Evolutionary conservation across 2,797 vertebrate genomes (phyloP), one percentile per base, ranked within the genome.

Genomic region (Microctenopoma stevenorrisi): DNA sequence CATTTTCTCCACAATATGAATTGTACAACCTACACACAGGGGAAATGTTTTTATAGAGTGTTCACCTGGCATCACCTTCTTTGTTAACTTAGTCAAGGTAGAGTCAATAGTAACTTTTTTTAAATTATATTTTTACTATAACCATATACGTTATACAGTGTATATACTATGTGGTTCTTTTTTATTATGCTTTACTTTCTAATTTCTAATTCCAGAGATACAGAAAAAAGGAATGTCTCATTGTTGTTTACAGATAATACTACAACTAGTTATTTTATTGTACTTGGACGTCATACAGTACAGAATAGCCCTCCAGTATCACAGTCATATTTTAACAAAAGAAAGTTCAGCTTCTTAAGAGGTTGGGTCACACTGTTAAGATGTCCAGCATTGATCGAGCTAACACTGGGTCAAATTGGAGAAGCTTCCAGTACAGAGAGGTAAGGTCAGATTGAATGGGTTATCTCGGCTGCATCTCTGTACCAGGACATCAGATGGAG

Each of bases 381-480:
- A 68, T 46, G 59, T 66, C n/a, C 26, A 42, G 33, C 79, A 82
- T 73, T 68, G 79, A 85, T 75, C 1, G 37, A 5, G n/a, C 52
- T 64, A 50, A 62, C 51, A 66, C 43, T 50, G 61, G 85, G 78
- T 86, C 44, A 82, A 64, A 78, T 56, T 68, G 70, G 48, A 61
- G 68, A 77, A 56, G 52, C 64, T 70, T 84, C 62, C 30, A 76
- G 75, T 62, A 70, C 59, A 72, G 72, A 81, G 49, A 76, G 49
- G 57, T 68, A 73, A 78, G 74, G 85, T 85, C 68, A 82, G 81
- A 82, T 57, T 77, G 75, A 86, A 85, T 11, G 37, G 38, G 47
- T 85, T 81, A 84, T 86, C 79, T 71, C 14, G 8, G 60, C 79
- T 81, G 57, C 74, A 82, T 88, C 71, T 74, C 73, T 78, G 76